Percentiles rank a stretch among this genome's conserved stretches.
Evolutionary conservation across 2,113 vertebrate species (phyloP).

Genomic region (Peromyscus leucopus): DNA sequence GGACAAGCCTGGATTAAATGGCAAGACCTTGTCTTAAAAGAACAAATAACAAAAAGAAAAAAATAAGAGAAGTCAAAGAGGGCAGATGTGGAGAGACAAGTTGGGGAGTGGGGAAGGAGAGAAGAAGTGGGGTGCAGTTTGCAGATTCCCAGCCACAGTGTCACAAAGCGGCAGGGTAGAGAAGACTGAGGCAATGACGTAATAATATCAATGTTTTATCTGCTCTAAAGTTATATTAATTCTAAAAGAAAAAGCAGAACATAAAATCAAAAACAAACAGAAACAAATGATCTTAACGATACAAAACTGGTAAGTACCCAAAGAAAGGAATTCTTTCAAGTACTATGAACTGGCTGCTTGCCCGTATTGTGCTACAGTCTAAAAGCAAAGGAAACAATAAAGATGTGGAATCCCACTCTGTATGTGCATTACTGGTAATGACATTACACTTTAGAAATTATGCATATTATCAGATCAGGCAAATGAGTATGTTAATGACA

Average conservation of each 20-base stretch:
- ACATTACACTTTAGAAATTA: conserved; percentile 29
- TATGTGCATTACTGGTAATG: neutral
- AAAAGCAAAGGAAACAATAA: conserved; percentile 38
- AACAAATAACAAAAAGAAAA: neutral
- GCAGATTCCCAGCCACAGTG: neutral
- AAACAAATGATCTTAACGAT: conserved; percentile 50
- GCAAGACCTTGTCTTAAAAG: neutral
- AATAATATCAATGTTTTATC: conserved; percentile 11
- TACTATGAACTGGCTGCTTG: conserved; percentile 11
- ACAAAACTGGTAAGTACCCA: conserved; percentile 42
- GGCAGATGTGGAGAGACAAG: neutral
- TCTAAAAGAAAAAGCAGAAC: conserved; percentile 23
- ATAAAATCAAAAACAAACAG: conserved; percentile 20
- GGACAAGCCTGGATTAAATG: no score
- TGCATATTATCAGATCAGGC: neutral
- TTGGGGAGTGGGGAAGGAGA: no score
- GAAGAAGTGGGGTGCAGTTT: neutral
- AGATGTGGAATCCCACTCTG: neutral
- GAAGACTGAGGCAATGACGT: neutral
- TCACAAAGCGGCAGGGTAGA: neutral
- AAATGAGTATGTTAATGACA: neutral
- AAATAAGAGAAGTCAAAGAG: neutral
- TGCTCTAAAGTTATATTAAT: conserved; percentile 1
- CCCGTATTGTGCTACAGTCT: conserved; percentile 27
- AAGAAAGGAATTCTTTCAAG: conserved; percentile 61